phyloP scores from a whole-genome alignment of 2,888 invertebrate species.

The Ditylenchus weischeri region DNA sequence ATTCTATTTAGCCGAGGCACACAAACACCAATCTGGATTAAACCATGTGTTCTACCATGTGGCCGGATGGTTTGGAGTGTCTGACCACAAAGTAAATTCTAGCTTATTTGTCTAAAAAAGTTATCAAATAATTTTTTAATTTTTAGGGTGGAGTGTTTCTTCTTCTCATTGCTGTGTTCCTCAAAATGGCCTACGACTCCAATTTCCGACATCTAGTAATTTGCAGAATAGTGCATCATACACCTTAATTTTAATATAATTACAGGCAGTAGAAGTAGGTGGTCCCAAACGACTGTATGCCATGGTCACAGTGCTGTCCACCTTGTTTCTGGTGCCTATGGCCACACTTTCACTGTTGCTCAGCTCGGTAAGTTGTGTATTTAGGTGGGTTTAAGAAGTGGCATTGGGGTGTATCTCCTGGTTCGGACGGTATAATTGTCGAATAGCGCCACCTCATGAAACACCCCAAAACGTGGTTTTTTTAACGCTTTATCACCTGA shows the following conservation, averaged over 20 bases:
- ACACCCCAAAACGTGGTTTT: no score
- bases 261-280: slow-evolving; percentile 64
- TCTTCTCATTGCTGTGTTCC: slow-evolving; percentile 61
- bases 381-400: no score
- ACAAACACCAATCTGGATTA: slow-evolving; percentile 62
- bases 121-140: background rate
- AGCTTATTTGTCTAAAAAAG: background rate
- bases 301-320: slow-evolving; percentile 61
- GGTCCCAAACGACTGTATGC: slow-evolving; percentile 63
- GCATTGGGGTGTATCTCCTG: no score
- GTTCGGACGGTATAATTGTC: no score
- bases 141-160: slow-evolving; percentile 63
- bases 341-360: slow-evolving; percentile 60
- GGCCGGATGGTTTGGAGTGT: slow-evolving; percentile 63
- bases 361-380: slow-evolving; percentile 26
- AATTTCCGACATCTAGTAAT: slow-evolving; percentile 13
- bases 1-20: slow-evolving; percentile 57
- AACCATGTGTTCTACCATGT: slow-evolving; percentile 63
- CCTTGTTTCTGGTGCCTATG: slow-evolving; percentile 61
- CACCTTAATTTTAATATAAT: slow-evolving; percentile 24
- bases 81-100: slow-evolving; percentile 62
- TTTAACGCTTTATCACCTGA: no score
- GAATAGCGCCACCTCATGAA: no score
- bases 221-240: background rate
- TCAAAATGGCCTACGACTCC: slow-evolving; percentile 61